These are phyloP conservation scores for Tetanocera ferruginea DNA, from an alignment of 2,888 invertebrate species.

Conservation along the genomic window DNA sequence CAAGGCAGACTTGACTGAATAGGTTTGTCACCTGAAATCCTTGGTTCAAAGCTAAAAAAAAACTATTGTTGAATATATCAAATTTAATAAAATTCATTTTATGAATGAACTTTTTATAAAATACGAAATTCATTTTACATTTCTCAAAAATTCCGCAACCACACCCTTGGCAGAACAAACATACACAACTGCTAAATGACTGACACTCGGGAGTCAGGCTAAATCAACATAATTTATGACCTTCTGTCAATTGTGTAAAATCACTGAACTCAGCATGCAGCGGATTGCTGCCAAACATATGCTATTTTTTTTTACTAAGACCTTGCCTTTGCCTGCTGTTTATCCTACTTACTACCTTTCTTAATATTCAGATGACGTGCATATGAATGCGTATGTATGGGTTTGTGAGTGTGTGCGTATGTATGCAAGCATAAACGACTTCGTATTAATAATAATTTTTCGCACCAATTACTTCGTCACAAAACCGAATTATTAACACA, in stretches of 20 bases:
- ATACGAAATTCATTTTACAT: neutral
- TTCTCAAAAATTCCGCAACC: neutral
- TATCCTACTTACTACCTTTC: neutral
- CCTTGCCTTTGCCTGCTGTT: neutral
- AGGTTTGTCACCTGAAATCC: too few relatives aligned
- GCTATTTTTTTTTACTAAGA: neutral
- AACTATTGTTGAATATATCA: neutral
- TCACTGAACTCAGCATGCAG: conserved; percentile 14
- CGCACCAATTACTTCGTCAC: conserved; percentile 30
- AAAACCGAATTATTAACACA: conserved; percentile 16
- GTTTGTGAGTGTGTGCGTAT: neutral
- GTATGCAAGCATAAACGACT: neutral
- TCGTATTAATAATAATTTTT: conserved; percentile 28
- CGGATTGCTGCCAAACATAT: neutral
- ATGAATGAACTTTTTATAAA: neutral
- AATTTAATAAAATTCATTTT: neutral
- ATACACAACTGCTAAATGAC: neutral
- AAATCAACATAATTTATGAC: neutral
- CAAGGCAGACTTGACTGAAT: too few relatives aligned
- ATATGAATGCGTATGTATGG: neutral
- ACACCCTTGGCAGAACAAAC: neutral
- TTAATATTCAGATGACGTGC: too few relatives aligned
- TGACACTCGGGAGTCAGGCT: neutral
- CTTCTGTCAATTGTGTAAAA: conserved; percentile 13
- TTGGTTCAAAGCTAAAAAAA: too few relatives aligned